Base-by-base conservation (phyloP, 2,113 vertebrate species). In the Picathartes gymnocephalus region DNA sequence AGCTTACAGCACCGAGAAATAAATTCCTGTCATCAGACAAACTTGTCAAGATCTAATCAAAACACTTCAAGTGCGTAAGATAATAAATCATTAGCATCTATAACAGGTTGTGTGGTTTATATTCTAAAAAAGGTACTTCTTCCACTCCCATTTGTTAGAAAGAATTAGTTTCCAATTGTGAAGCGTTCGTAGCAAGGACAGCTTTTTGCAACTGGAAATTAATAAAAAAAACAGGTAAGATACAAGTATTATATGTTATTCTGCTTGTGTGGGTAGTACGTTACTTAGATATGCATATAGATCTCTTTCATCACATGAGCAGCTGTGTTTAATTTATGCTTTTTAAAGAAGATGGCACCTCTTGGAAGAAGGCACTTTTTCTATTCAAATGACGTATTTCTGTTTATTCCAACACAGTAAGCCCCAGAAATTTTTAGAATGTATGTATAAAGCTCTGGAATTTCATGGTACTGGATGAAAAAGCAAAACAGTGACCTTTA, bases 61-160 rank as follows among this genome's bases (percentile, higher is more conserved):
- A 97, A 97, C 94, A 96, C 54, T 97, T 97, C 95, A 96, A 95
- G 79, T 22, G 56, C 15, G 11, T 68, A 93, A 97, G 95, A 95
- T 93, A 96, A 94, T 96, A 95, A 96, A 96, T 92, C 95, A 93
- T 93, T 93, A 96, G 93, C 94, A 96, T 95, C 91, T 58, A 51
- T 94, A 96, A 93, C 92, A 90, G 91, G 90, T 86, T 91, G 90
- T 48, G 35, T 83, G 86, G 5, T 92, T 96, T 92, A 83, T 88
- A 93, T 40, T 95, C 88, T 68, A 40, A 65, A 92, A 83, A 88
- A 96, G 93, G 92, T 92, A 48, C 30, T 97, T 74, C 76, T 93
- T 83, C 40, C 74, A 61, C 42, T 93, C 57, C 70, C 47, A 13
- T 90, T 82, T 81, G 58, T 70, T 92, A 70, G 47, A 44, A 85